Conservation (phyloP, 2,888 invertebrate species). For the Drosophila affinis region DNA sequence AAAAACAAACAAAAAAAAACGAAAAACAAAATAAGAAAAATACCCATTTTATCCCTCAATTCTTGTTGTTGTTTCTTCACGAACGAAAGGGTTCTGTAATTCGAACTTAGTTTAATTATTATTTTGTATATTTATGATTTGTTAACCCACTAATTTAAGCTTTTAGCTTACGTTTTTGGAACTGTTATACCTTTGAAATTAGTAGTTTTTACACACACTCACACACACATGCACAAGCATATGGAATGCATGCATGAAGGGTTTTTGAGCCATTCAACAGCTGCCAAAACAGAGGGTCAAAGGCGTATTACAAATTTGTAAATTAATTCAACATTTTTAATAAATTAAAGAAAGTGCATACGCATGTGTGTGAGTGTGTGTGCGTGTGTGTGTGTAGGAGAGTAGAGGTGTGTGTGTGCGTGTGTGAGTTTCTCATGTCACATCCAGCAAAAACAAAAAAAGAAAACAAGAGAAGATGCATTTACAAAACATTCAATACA, state of each 20-base stretch:
- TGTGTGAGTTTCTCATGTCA: conserved; percentile 5
- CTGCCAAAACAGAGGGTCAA: conserved; percentile 21
- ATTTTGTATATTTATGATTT: not conserved
- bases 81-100: not conserved
- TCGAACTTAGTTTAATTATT: conserved; percentile 17
- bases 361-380: conserved; percentile 2
- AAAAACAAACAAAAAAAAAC: not conserved
- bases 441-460: not conserved
- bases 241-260: not conserved
- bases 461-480: conserved; percentile 61
- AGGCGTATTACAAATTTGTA: too few species aligned
- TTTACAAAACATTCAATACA: conserved; percentile 46
- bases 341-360: not conserved
- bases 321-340: too few species aligned
- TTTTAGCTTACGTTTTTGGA: conserved; percentile 6
- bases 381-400: too few species aligned
- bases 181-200: conserved; percentile 10
- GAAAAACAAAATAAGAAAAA: conserved; percentile 23
- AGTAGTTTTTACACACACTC: conserved; percentile 43
- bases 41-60: conserved; percentile 5
- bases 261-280: conserved; percentile 16
- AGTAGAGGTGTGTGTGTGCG: conserved; percentile 10
- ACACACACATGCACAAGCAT: not conserved
- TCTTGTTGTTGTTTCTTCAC: conserved; percentile 25
- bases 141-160: conserved; percentile 36